Evolutionary conservation across 2,888 invertebrate species (phyloP), one percentile per base, ranked within the genome.

Genomic region (Imbricaverruca yamaguchii): DNA sequence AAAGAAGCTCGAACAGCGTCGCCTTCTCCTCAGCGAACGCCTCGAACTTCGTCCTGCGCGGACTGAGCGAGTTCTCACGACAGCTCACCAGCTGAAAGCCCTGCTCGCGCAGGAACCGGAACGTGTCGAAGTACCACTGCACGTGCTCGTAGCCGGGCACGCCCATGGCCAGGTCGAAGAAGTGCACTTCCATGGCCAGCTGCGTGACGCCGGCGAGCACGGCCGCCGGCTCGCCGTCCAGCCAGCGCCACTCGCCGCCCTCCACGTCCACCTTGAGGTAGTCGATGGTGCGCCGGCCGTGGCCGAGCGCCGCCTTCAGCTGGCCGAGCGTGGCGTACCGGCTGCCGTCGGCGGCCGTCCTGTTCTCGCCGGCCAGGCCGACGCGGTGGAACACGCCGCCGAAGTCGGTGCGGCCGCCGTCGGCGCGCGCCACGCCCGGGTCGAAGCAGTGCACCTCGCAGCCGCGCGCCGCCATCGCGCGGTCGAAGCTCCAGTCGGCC

Each of bases 161-260:
- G n/a, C 3, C 15, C n/a, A 23, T 0, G 0, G 15, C 3, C n/a
- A 23, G n/a, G 10, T 65, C 65, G 8, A 10, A 8, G 8, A 65
- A 23, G 65, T 65, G 65, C n/a, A 65, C 23, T 10, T 65, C 65
- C 65, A 65, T 65, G n/a, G 10, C 65, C 2, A 65, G n/a, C 65
- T 65, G 65, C n/a, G 4, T 9, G 10, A 65, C 65, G n/a, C 9
- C 0, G 10, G 7, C 89, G 83, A 87, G 88, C 0, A 85, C 86
- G 11, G 89, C 89, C 9, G 87, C 86, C 83, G 87, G 85, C 83
- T 89, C 89, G 8, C 65, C 65, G 65, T 65, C 65, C 65, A 65
- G 23, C 65, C 65, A 65, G n/a, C 7, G 1, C 65, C 65, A 65
- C 56, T 82, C 82, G 15, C 18, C 21, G 13, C 78, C 74, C 63